Conservation (phyloP, 2,113 vertebrate species). For the Tachysurus fulvidraco region DNA sequence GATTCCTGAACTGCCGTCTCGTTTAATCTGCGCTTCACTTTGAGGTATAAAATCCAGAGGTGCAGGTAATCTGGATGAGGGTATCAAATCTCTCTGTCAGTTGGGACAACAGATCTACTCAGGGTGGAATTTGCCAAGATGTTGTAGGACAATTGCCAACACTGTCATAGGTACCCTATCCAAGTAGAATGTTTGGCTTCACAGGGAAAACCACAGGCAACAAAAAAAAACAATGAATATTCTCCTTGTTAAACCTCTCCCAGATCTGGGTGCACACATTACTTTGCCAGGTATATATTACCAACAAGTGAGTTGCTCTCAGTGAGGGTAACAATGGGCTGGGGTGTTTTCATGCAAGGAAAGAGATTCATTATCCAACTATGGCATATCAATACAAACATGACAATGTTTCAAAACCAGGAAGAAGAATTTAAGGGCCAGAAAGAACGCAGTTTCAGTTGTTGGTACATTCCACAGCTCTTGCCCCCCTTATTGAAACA, state of each 20-base stretch:
- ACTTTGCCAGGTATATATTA: neutral
- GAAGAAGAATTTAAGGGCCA: neutral
- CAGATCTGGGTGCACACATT: neutral
- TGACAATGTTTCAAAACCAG: neutral
- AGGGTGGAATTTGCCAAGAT: neutral
- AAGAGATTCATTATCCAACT: neutral
- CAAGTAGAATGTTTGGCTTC: neutral
- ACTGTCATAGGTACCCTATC: neutral
- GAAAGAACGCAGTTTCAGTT: neutral
- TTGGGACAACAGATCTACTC: neutral
- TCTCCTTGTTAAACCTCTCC: neutral
- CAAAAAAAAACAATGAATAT: neutral
- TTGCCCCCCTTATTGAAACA: neutral
- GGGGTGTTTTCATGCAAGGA: neutral
- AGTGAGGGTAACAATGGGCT: neutral
- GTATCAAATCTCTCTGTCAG: neutral
- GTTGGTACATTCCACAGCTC: neutral
- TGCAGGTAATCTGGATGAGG: neutral
- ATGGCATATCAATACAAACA: neutral
- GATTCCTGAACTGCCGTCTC: neutral
- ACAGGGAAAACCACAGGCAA: neutral
- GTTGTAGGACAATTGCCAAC: neutral
- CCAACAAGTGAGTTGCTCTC: neutral
- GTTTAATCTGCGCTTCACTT: neutral
- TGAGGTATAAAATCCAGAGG: neutral